phyloP scores from a whole-genome alignment of 2,113 vertebrate species.

The Cyprinodon variegatus region DNA sequence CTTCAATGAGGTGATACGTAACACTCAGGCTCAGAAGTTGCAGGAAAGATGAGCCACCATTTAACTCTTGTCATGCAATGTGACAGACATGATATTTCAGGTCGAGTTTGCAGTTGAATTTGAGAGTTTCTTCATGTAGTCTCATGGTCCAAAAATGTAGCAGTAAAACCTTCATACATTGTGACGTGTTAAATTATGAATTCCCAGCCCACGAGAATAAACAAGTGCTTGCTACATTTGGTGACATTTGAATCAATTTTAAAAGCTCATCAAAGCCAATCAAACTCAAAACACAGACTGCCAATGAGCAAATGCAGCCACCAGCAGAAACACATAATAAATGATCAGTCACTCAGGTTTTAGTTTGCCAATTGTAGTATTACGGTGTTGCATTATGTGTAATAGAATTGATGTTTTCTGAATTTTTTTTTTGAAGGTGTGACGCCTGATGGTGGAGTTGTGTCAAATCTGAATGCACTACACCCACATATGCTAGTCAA shows the following conservation, averaged over 20 bases:
- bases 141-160: constrained; percentile 2
- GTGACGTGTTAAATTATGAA: constrained; percentile 10
- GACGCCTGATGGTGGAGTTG: neutral
- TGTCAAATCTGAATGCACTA: neutral
- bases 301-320: constrained; percentile 20
- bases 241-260: neutral
- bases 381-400: neutral
- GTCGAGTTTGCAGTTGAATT: constrained; percentile 31
- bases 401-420: neutral
- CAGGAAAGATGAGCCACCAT: constrained; percentile 38
- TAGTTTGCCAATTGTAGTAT: neutral
- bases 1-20: constrained; percentile 65
- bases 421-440: neutral
- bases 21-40: constrained; percentile 57
- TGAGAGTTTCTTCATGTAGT: constrained; percentile 13
- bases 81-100: constrained; percentile 18
- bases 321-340: constrained; percentile 28
- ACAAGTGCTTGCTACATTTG: constrained; percentile 1
- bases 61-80: constrained; percentile 6
- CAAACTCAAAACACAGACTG: constrained; percentile 9
- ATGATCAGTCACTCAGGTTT: constrained; percentile 12
- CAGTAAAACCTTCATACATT: constrained; percentile 1
- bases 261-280: constrained; percentile 33
- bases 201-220: constrained; percentile 1
- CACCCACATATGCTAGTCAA: neutral